phyloP scores from a whole-genome alignment of 1,140 invertebrate species.

The Diorhabda carinulata region DNA sequence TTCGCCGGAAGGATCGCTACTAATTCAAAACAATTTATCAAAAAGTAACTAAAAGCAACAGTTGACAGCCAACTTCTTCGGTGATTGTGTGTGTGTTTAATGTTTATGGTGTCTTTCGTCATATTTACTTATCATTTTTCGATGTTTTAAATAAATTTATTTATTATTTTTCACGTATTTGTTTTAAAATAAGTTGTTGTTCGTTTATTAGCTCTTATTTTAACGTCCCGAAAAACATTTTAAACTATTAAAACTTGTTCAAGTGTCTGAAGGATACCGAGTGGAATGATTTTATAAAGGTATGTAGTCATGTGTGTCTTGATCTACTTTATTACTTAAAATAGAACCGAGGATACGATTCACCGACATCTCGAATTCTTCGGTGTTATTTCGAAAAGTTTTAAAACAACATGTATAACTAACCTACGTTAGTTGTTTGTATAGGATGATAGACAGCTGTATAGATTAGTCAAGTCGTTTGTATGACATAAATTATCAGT shows the following conservation, averaged over 20 bases:
- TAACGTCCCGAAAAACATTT: neutral
- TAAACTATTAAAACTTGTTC: constrained; percentile 3
- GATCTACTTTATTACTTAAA: neutral
- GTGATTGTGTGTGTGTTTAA: constrained; percentile 19
- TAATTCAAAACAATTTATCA: neutral
- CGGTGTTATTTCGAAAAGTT: no score
- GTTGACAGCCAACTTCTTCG: constrained; percentile 25
- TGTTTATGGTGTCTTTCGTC: constrained; percentile 6
- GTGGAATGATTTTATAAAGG: constrained; percentile 1
- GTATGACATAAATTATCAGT: no score
- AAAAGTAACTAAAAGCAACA: constrained; percentile 23
- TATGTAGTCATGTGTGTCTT: neutral
- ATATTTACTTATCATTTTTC: constrained; percentile 7
- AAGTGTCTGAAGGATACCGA: neutral
- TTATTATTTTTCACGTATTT: constrained; percentile 1
- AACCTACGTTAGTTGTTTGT: no score
- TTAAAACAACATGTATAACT: no score
- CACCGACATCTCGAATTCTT: no score
- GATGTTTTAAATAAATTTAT: constrained; percentile 1
- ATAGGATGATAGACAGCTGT: no score
- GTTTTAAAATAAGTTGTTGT: no score
- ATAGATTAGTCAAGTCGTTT: no score
- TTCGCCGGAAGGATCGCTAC: neutral
- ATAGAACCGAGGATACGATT: neutral
- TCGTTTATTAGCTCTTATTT: no score